These are phyloP conservation scores for Marcusenius ussheri DNA, from an alignment of 2,113 vertebrate genomes.

Conservation along the genomic window DNA sequence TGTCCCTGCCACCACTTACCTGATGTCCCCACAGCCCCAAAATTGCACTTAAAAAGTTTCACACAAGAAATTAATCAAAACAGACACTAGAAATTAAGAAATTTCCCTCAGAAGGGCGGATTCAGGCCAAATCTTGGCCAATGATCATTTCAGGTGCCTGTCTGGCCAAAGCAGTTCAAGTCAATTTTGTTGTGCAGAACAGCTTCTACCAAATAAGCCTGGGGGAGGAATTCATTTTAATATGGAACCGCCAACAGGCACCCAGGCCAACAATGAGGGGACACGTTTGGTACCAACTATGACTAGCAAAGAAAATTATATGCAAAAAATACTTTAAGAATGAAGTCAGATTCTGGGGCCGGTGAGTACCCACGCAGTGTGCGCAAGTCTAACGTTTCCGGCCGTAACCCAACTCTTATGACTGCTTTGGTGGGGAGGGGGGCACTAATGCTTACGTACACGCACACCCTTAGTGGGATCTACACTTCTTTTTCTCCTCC, in stretches of 20 bases:
- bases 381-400: background rate
- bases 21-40: background rate
- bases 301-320: slow-evolving; percentile 3
- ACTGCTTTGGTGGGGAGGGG: background rate
- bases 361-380: background rate
- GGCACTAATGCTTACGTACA: background rate
- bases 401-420: slow-evolving; percentile 4
- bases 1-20: background rate
- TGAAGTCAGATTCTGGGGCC: slow-evolving; percentile 6
- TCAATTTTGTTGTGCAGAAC: background rate
- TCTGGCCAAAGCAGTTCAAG: background rate
- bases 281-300: background rate
- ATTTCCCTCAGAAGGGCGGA: background rate
- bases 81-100: background rate
- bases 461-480: background rate
- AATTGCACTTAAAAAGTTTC: background rate
- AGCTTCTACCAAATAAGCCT: background rate
- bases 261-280: background rate
- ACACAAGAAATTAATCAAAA: background rate
- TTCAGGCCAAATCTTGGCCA: background rate
- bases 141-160: background rate
- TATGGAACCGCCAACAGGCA: background rate
- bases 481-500: background rate
- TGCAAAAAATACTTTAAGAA: slow-evolving; percentile 10
- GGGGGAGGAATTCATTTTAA: background rate